Percentiles rank a stretch among this genome's conserved stretches.
Conservation (phyloP, 1,140 invertebrate genomes). For the Trichonephila clavata region DNA sequence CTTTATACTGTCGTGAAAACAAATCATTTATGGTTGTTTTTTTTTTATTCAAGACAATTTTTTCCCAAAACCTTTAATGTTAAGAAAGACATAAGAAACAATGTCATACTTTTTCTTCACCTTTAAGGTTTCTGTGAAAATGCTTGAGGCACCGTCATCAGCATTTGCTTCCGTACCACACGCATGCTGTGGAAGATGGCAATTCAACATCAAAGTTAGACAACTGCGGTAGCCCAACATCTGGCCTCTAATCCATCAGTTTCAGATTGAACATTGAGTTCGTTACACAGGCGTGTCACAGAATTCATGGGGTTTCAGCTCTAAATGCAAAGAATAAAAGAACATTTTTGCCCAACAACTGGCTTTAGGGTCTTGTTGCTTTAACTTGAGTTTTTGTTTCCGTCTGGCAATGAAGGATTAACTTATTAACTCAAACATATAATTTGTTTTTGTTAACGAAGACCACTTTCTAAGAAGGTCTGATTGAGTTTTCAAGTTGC, state of each 20-base stretch:
- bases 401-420: conserved; percentile 31
- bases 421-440: conserved; percentile 50
- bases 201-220: conserved; percentile 2
- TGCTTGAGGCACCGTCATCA: neutral
- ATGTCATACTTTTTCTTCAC: neutral
- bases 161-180: conserved; percentile 35
- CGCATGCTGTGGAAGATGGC: neutral
- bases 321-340: conserved; percentile 2
- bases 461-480: neutral
- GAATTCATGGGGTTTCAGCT: neutral
- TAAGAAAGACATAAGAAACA: neutral
- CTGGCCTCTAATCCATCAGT: conserved; percentile 37
- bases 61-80: no score
- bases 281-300: conserved; percentile 29
- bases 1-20: no score
- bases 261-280: conserved; percentile 27
- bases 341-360: neutral
- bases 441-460: conserved; percentile 25
- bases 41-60: no score
- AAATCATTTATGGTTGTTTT: no score
- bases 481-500: neutral
- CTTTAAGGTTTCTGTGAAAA: neutral
- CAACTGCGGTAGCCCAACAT: conserved; percentile 3
- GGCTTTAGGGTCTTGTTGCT: neutral
- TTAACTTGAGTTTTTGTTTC: neutral